A percentile compares a stretch with the other conserved stretches of the same genome.
Evolutionary conservation across 2,888 invertebrate genomes (phyloP).

Genomic region (Calameuta pallipes): DNA sequence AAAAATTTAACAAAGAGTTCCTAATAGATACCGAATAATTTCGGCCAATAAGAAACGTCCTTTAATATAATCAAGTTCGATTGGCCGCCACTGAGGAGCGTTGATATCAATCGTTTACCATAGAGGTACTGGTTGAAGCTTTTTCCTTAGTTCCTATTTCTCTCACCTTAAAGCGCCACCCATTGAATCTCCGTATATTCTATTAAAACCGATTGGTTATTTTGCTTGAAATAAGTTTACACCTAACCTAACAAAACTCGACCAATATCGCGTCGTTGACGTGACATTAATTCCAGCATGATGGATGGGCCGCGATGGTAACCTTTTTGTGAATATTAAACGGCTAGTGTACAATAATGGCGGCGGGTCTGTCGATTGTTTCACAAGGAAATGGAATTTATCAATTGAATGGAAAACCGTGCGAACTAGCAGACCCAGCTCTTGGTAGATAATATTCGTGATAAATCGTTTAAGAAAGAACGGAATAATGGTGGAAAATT

Average conservation of each 20-base stretch:
- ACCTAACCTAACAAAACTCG: background rate
- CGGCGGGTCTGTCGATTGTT: background rate
- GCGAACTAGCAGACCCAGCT: background rate
- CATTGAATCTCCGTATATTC: background rate
- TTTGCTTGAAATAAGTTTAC: background rate
- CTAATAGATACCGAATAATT: conserved; percentile 28
- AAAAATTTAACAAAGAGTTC: conserved; percentile 16
- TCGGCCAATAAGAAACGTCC: conserved; percentile 26
- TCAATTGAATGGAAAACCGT: background rate
- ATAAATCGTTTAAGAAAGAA: background rate
- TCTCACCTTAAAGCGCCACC: background rate
- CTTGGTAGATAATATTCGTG: background rate
- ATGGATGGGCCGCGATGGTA: background rate
- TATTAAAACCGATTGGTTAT: background rate
- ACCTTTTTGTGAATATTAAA: background rate
- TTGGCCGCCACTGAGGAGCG: background rate
- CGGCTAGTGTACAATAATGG: background rate
- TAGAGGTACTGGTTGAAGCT: background rate
- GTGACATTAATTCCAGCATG: conserved; percentile 1
- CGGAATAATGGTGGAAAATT: background rate
- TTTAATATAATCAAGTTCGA: conserved; percentile 13
- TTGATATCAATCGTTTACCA: background rate
- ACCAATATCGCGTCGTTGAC: background rate
- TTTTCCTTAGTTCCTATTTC: background rate
- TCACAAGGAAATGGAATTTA: conserved; percentile 7